These are phyloP conservation scores for Rostratula benghalensis DNA, from an alignment of 2,113 vertebrate genomes.

Conservation along the genomic window DNA sequence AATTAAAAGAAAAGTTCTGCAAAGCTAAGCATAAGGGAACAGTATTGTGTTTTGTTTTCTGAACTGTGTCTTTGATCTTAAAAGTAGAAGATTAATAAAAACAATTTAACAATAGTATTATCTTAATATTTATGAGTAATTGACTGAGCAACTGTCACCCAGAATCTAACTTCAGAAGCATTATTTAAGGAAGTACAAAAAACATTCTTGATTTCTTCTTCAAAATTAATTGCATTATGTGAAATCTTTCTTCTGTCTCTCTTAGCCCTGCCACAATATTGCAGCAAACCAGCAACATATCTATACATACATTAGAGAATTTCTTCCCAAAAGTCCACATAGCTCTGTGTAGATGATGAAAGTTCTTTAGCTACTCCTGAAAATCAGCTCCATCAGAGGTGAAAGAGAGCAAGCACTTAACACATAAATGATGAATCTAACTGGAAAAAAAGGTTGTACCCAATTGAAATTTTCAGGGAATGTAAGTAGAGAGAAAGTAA, in stretches of 20 bases:
- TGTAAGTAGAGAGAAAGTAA: neutral
- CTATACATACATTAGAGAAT: neutral
- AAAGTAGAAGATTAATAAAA: neutral
- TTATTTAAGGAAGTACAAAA: neutral
- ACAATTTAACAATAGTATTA: neutral
- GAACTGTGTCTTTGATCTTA: neutral
- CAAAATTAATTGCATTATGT: neutral
- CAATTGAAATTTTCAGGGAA: constrained; percentile 29
- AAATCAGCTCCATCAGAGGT: constrained; percentile 8
- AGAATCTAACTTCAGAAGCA: neutral
- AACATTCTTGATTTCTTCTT: neutral
- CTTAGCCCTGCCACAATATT: neutral
- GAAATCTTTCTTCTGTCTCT: neutral
- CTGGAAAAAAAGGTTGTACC: neutral
- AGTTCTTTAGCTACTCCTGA: neutral
- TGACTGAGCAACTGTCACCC: neutral
- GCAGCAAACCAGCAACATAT: neutral
- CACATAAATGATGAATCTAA: neutral
- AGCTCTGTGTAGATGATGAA: neutral
- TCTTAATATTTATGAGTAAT: neutral
- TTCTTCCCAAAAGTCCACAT: neutral
- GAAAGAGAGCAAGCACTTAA: constrained; percentile 24
- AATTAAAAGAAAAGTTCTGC: neutral
- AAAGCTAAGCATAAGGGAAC: neutral
- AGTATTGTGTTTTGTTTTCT: neutral